Evolutionary conservation across 2,888 invertebrate species (phyloP).

Genomic region (Beris chalybata): DNA sequence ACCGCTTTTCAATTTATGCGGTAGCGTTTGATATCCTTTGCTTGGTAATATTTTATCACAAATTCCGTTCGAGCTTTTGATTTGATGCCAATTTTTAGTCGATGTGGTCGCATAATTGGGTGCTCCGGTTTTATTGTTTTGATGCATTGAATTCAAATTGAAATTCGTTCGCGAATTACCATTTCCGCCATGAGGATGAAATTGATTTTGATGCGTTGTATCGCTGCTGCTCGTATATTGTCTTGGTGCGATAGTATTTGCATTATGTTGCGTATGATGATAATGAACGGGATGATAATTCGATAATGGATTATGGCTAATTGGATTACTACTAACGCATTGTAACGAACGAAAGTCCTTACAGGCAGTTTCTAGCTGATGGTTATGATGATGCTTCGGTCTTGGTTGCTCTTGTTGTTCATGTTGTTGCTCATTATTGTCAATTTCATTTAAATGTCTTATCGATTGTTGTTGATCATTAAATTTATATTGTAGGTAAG

Average conservation of each 20-base stretch:
- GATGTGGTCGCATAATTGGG: background rate
- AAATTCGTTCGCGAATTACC: background rate
- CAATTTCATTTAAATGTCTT: slow-evolving; percentile 33
- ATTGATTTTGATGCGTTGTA: too few relatives aligned
- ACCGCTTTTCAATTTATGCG: slow-evolving; percentile 25
- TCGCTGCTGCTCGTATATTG: background rate
- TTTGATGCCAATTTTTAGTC: slow-evolving; percentile 24
- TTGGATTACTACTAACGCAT: slow-evolving; percentile 2
- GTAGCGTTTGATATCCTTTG: slow-evolving; percentile 36
- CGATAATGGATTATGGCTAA: slow-evolving; percentile 22
- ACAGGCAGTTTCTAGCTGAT: slow-evolving; percentile 24
- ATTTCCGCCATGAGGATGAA: too few relatives aligned
- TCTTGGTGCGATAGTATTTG: background rate
- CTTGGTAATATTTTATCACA: slow-evolving; percentile 5
- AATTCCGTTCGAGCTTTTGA: slow-evolving; percentile 7
- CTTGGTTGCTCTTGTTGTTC: slow-evolving; percentile 27
- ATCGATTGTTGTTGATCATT: slow-evolving; percentile 39
- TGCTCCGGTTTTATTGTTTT: too few relatives aligned
- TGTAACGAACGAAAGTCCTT: slow-evolving; percentile 29
- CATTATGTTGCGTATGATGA: slow-evolving; percentile 2
- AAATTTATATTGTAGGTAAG: slow-evolving; percentile 44
- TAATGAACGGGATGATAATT: slow-evolving; percentile 20
- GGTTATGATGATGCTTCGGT: slow-evolving; percentile 23
- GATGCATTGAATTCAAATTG: background rate
- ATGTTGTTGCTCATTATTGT: slow-evolving; percentile 39